phyloP scores from a whole-genome alignment of 1,140 invertebrate species.

The Ladona fulva region DNA sequence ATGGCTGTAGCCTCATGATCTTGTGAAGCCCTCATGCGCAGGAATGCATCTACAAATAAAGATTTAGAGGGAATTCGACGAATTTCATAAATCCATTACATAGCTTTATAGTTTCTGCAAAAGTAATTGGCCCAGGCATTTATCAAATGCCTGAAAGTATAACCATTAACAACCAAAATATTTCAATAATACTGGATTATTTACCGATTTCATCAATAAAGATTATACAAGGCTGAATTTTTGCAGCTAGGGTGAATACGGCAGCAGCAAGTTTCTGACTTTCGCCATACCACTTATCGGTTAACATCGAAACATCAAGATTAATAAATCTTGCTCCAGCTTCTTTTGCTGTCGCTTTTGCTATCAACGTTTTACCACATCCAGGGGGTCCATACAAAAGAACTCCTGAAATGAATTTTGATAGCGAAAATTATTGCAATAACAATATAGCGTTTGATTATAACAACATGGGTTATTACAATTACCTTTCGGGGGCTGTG shows the following conservation, averaged over 20 bases:
- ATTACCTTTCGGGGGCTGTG: slow-evolving; percentile 84
- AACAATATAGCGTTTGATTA: too few species aligned
- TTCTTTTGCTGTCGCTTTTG: slow-evolving; percentile 89
- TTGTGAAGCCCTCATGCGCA: slow-evolving; percentile 72
- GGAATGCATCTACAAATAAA: slow-evolving; percentile 71
- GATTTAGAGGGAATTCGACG: too few species aligned
- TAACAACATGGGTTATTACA: too few species aligned
- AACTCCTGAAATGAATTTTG: slow-evolving; percentile 45
- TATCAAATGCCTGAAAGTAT: too few species aligned
- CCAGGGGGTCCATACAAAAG: slow-evolving; percentile 80
- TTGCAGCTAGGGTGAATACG: slow-evolving; percentile 90
- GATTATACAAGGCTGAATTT: slow-evolving; percentile 89
- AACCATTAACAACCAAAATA: too few species aligned
- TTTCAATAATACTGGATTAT: too few species aligned
- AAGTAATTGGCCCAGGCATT: too few species aligned
- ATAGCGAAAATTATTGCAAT: too few species aligned
- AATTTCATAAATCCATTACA: too few species aligned
- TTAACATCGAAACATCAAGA: slow-evolving; percentile 83
- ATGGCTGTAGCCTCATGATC: slow-evolving; percentile 98
- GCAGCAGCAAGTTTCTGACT: slow-evolving; percentile 94
- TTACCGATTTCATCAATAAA: slow-evolving; percentile 94
- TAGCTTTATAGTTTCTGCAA: too few species aligned
- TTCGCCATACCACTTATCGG: slow-evolving; percentile 99
- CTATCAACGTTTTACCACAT: slow-evolving; percentile 96
- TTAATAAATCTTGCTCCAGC: slow-evolving; percentile 93